Percentiles rank a stretch among this genome's conserved stretches.
Conservation (phyloP, 2,797 vertebrate species). For the Balearica regulorum region DNA sequence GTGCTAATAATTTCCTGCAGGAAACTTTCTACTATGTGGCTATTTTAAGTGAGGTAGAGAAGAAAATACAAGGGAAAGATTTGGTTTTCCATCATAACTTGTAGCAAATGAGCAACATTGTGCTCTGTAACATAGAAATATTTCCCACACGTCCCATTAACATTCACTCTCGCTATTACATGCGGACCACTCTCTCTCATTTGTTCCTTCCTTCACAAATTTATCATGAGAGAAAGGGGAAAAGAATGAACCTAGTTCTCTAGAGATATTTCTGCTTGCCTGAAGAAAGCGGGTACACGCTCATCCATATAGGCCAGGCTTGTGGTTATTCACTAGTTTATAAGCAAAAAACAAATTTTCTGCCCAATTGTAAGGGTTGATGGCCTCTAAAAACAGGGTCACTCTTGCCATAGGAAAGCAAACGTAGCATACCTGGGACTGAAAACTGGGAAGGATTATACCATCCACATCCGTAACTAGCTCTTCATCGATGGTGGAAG, state of each 20-base stretch:
- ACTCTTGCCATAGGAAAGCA: background rate
- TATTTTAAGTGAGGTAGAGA: background rate
- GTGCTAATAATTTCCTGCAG: background rate
- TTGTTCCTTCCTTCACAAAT: constrained; percentile 22
- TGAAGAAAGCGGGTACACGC: background rate
- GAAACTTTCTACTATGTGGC: background rate
- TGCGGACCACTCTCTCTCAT: background rate
- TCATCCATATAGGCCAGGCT: background rate
- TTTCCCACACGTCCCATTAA: constrained; percentile 35
- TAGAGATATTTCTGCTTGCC: background rate
- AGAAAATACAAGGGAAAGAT: constrained; percentile 11
- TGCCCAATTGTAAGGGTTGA: background rate
- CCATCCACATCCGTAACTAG: background rate
- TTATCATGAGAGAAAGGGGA: background rate
- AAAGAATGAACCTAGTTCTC: background rate
- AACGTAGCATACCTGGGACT: background rate
- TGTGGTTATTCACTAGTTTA: background rate
- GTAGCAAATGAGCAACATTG: constrained; percentile 20
- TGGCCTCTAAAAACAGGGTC: background rate
- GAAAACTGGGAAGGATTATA: background rate
- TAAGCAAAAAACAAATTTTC: background rate
- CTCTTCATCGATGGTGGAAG: background rate
- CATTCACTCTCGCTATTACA: background rate
- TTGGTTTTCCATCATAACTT: constrained; percentile 28
- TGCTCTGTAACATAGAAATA: background rate